Evolutionary conservation across 1,140 invertebrate genomes (phyloP).

Genomic region (Dinoponera quadriceps): DNA sequence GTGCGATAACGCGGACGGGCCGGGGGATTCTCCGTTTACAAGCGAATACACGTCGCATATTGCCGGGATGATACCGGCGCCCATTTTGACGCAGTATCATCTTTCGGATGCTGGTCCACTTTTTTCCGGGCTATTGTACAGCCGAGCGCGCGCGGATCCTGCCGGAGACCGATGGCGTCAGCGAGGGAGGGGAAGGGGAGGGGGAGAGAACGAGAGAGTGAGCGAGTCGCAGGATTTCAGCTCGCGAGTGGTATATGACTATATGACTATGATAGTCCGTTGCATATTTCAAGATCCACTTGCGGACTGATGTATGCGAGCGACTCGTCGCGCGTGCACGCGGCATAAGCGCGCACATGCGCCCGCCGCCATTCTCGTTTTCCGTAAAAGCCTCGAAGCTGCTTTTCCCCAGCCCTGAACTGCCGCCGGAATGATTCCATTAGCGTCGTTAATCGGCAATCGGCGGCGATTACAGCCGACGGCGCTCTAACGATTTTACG

Average conservation of each 20-base stretch:
- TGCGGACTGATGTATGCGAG: constrained; percentile 53
- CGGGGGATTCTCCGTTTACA: constrained; percentile 1
- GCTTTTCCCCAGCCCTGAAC: constrained; percentile 24
- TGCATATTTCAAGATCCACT: constrained; percentile 75
- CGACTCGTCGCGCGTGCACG: constrained; percentile 1
- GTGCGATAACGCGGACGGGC: constrained; percentile 10
- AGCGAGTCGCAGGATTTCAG: constrained; percentile 68
- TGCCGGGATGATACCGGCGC: constrained; percentile 41
- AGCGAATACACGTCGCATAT: constrained; percentile 49
- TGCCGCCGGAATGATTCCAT: constrained; percentile 43
- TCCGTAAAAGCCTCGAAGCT: constrained; percentile 50
- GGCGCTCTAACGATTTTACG: neutral
- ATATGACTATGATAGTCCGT: constrained; percentile 73
- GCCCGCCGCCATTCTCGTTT: constrained; percentile 44
- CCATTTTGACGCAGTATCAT: constrained; percentile 65
- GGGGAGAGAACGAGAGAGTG: neutral
- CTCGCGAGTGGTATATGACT: constrained; percentile 66
- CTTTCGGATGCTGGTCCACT: constrained; percentile 45
- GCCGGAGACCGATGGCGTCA: constrained; percentile 35
- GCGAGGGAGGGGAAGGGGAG: neutral
- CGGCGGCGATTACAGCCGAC: neutral
- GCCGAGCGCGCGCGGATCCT: constrained; percentile 27
- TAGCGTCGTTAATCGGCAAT: constrained; percentile 45
- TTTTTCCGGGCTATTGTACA: constrained; percentile 62
- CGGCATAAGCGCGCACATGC: neutral